phyloP scores from a whole-genome alignment of 2,888 invertebrate species.

The Tineola bisselliella region DNA sequence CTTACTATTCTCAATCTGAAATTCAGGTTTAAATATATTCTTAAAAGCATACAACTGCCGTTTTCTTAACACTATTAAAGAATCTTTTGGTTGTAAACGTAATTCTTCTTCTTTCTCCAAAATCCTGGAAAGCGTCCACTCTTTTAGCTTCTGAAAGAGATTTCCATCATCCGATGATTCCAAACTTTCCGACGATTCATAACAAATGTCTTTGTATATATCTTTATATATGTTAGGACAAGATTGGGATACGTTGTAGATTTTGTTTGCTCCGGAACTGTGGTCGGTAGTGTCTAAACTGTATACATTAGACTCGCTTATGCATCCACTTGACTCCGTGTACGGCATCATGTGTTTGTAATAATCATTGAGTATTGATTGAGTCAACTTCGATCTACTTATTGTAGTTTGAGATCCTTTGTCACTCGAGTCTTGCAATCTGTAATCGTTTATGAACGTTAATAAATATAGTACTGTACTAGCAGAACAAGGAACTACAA shows the following conservation, averaged over 20 bases:
- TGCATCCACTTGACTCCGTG: neutral
- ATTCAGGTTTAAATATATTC: conserved; percentile 21
- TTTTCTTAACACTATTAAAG: conserved; percentile 40
- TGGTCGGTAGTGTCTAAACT: neutral
- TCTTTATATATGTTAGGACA: conserved; percentile 43
- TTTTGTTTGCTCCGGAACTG: neutral
- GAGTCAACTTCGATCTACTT: too few species aligned
- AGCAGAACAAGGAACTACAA: too few species aligned
- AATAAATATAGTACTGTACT: too few species aligned
- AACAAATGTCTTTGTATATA: neutral
- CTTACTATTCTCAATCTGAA: too few species aligned
- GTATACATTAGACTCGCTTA: neutral
- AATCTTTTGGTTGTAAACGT: conserved; percentile 39
- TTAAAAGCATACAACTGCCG: conserved; percentile 36
- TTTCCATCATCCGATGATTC: conserved; percentile 18
- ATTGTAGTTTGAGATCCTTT: too few species aligned
- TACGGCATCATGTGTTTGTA: too few species aligned
- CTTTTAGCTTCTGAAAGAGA: conserved; percentile 24
- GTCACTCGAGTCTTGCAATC: too few species aligned
- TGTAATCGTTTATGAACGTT: too few species aligned
- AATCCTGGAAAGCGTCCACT: conserved; percentile 12
- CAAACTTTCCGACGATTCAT: too few species aligned
- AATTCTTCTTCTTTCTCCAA: conserved; percentile 15
- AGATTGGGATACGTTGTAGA: conserved; percentile 28
- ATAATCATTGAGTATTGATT: too few species aligned